phyloP scores from a whole-genome alignment of 1,140 invertebrate genomes.

The Drosophila mojavensis region DNA sequence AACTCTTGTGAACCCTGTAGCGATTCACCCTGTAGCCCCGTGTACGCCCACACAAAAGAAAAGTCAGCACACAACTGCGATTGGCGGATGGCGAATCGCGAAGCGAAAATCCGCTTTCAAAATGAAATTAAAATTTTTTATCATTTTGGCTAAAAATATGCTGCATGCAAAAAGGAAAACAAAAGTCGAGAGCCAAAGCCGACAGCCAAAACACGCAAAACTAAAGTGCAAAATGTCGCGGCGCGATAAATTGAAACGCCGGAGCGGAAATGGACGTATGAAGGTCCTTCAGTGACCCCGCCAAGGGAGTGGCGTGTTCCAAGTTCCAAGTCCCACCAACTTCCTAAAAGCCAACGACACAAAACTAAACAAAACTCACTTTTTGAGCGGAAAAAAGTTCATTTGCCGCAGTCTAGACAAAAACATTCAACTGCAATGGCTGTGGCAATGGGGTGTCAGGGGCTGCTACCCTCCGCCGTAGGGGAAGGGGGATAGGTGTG shows the following conservation, averaged over 20 bases:
- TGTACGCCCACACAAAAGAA: constrained; percentile 31
- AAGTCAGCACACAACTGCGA: constrained; percentile 16
- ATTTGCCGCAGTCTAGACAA: constrained; percentile 81
- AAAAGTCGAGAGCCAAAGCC: constrained; percentile 31
- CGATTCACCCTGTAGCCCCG: not conserved
- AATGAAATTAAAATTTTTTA: constrained; percentile 77
- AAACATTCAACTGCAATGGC: constrained; percentile 67
- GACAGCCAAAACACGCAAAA: constrained; percentile 43
- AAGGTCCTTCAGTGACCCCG: constrained; percentile 63
- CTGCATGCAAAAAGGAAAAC: constrained; percentile 45
- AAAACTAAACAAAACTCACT: constrained; percentile 66
- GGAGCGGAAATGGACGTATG: constrained; percentile 50
- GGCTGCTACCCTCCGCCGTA: constrained; percentile 13
- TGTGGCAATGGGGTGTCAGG: not conserved
- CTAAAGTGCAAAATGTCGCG: constrained; percentile 79
- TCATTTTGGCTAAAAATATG: constrained; percentile 74
- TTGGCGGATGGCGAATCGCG: constrained; percentile 31
- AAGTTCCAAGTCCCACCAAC: not conserved
- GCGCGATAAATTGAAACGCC: constrained; percentile 72
- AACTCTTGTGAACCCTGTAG: not conserved
- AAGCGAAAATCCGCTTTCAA: constrained; percentile 70
- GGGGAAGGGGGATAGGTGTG: constrained; percentile 38
- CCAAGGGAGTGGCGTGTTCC: constrained; percentile 23
- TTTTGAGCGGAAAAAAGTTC: constrained; percentile 62
- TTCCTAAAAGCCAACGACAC: constrained; percentile 17